Percentiles rank a stretch among this genome's conserved stretches.
Conservation (phyloP, 2,797 vertebrate species). For the Hapalemur alaotrensis region DNA sequence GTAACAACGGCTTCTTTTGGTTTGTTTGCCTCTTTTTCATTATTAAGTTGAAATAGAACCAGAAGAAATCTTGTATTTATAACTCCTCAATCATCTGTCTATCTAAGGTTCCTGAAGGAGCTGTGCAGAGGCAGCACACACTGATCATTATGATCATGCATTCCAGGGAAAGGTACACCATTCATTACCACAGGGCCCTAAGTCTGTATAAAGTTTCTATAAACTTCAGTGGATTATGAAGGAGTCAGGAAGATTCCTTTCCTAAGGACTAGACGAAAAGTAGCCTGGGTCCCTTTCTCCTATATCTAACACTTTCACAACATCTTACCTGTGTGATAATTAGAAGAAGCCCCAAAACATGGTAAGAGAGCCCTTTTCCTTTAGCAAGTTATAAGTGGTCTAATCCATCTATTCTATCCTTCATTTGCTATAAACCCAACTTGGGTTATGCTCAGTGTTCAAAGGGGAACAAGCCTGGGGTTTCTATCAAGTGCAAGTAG, state of each 20-base stretch:
- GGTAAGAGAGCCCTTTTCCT: neutral
- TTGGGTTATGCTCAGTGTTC: neutral
- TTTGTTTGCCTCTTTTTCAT: neutral
- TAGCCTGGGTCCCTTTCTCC: neutral
- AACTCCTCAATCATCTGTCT: neutral
- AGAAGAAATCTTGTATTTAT: neutral
- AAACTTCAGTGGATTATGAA: neutral
- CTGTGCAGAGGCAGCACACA: neutral
- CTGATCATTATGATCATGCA: neutral
- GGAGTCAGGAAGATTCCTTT: neutral
- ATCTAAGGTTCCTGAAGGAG: neutral
- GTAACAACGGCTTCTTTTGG: neutral
- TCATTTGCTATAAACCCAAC: neutral
- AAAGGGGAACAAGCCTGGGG: neutral
- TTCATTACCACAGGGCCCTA: neutral
- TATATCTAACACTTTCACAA: neutral
- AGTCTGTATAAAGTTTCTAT: neutral
- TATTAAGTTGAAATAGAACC: neutral
- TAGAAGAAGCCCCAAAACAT: neutral
- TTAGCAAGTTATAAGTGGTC: neutral
- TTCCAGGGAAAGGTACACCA: neutral
- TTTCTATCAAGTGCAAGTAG: neutral
- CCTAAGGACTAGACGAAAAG: neutral
- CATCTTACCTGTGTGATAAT: neutral
- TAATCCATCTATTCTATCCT: neutral